Percentiles rank a stretch among this genome's conserved stretches.
These are phyloP conservation scores for Phytoseiulus persimilis DNA, from an alignment of 2,888 invertebrate species.

Conservation along the genomic window DNA sequence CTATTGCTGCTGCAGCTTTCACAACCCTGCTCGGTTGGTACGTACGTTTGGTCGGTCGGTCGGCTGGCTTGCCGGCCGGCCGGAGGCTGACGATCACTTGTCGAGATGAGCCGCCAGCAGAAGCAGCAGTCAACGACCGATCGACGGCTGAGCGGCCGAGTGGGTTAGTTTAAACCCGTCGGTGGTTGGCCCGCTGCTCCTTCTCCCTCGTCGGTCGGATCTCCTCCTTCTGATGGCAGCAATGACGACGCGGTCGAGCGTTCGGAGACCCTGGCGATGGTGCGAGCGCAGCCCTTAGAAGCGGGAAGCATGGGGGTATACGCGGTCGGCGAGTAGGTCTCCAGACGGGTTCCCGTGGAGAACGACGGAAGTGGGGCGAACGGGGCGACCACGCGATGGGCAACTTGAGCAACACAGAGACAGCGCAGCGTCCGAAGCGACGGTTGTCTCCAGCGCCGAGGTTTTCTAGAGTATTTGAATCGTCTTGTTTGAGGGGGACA, in stretches of 20 bases:
- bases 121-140: background rate
- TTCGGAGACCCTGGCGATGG: no score
- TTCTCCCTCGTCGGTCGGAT: background rate
- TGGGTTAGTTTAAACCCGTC: background rate
- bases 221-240: background rate
- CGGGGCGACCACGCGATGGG: background rate
- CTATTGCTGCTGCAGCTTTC: background rate
- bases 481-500: no score
- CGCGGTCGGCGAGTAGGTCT: background rate
- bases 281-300: no score
- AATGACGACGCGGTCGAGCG: background rate
- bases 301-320: no score
- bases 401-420: background rate
- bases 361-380: background rate
- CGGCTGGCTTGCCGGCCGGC: background rate
- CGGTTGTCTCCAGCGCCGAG: no score
- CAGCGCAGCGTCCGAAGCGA: background rate
- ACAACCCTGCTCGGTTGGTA: background rate
- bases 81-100: slow-evolving; percentile 11
- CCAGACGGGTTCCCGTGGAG: background rate
- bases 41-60: background rate
- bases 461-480: no score
- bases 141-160: background rate
- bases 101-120: background rate
- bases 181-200: background rate